These are phyloP conservation scores for Poecile atricapillus DNA, from an alignment of 2,113 vertebrate genomes.

Conservation along the genomic window DNA sequence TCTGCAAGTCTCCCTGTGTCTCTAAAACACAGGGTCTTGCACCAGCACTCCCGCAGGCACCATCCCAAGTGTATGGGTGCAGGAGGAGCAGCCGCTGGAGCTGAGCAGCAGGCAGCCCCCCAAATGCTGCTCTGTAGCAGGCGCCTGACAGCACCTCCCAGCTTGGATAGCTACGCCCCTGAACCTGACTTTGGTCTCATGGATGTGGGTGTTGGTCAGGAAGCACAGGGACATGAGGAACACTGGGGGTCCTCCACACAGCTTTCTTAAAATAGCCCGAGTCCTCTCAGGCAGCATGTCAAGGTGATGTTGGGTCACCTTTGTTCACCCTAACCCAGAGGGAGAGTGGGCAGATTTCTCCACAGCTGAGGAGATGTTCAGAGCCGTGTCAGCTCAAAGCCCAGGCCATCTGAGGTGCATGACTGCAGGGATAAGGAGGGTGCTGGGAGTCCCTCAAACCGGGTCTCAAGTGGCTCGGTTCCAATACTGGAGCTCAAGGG, in stretches of 20 bases:
- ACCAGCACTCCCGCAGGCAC: background rate
- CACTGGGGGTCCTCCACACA: background rate
- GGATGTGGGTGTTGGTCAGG: background rate
- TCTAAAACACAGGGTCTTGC: background rate
- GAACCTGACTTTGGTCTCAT: background rate
- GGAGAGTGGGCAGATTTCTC: background rate
- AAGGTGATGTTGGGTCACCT: background rate
- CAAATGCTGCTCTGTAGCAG: background rate
- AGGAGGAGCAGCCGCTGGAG: background rate
- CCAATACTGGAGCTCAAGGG: background rate
- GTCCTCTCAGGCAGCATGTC: background rate
- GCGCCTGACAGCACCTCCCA: background rate
- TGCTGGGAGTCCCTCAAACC: background rate
- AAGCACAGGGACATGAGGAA: background rate
- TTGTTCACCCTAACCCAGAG: background rate
- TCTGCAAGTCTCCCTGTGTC: background rate
- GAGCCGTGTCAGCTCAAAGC: background rate
- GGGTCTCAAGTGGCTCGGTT: background rate
- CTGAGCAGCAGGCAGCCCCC: background rate
- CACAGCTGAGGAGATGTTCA: background rate
- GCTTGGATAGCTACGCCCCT: background rate
- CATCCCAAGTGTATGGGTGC: fast-evolving
- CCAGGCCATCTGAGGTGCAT: background rate
- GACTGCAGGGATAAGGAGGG: background rate
- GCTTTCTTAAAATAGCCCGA: background rate